Base-by-base conservation (phyloP, 2,888 invertebrate genomes). In the Lasiommata megera region DNA sequence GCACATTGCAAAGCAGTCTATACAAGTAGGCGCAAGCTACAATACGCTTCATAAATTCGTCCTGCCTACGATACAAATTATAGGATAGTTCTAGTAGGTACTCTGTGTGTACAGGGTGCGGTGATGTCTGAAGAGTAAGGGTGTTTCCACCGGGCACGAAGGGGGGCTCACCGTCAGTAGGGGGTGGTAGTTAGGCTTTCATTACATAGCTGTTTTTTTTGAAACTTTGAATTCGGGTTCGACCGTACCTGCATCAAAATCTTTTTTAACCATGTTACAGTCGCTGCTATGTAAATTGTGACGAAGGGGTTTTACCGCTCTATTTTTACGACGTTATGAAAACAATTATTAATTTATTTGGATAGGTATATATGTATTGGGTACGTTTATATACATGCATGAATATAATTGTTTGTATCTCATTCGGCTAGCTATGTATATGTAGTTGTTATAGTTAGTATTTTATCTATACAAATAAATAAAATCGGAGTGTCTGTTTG, bases 151-250 rank as follows among this genome's bases (percentile, higher is more conserved):
- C 55, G 55, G 58, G 60, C 53, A 38, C 47, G 51, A 50, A 38
- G 38, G 51, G 60, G 56, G 54, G 47, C 34, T 17, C 60, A 47
- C 56, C 52, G 51, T 52, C 59, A 54, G 56, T 54, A 28, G 58
- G 56, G 63, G 65, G 65, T 64, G 65, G 65, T 64, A 64, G 65
- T 65, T 65, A 65, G 58, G 63, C 63, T 60, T 62, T 58, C 62
- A 62, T 64, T 63, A 56, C 58, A 62, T 59, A 56, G 61, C 52
- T 58, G 58, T 61, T 61, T 63, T 60, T 62, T 63, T 62, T 43
- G 48, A 62, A 62, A 60, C 60, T 54, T 55, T 52, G 50, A 57
- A 60, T 62, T 62, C 57, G 55, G 54, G 60, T 53, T 57, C 60
- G 48, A 36, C 34, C 37, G 44, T 53, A 52, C 9, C 37, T 38